A percentile compares a stretch with the other conserved stretches of the same genome.
Conservation (phyloP, 2,888 invertebrate species). For the Drosophila picticornis region DNA sequence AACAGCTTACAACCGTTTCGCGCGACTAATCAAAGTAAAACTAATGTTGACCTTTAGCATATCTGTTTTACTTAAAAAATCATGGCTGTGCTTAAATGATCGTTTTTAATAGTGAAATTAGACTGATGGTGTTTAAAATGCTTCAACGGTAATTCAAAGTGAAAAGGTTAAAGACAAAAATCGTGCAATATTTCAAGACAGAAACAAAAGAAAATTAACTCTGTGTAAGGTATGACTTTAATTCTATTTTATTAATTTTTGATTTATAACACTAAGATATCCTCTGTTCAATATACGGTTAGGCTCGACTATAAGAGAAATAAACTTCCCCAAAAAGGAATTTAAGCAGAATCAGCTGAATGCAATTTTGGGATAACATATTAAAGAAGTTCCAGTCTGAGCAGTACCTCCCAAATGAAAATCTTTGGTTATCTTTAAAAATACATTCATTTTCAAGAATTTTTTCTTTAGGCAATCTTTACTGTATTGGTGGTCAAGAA, state of each 20-base stretch:
- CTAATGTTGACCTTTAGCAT: background rate
- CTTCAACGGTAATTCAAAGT: background rate
- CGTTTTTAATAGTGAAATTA: background rate
- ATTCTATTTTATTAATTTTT: background rate
- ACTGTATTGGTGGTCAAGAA: conserved; percentile 19
- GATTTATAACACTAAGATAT: background rate
- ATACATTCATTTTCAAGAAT: background rate
- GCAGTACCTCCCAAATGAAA: background rate
- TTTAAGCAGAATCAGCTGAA: background rate
- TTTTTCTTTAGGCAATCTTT: background rate
- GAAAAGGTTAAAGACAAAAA: background rate
- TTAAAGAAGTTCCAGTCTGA: background rate
- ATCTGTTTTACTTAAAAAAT: background rate
- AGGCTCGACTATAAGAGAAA: background rate
- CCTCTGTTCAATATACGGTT: background rate
- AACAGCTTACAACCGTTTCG: background rate
- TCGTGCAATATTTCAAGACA: background rate
- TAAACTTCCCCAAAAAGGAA: background rate
- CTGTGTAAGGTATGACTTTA: background rate
- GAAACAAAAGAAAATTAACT: background rate
- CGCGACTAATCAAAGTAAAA: background rate
- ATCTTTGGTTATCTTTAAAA: background rate
- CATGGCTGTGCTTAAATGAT: background rate
- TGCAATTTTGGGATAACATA: background rate
- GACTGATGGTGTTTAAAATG: background rate